These are phyloP conservation scores for Andrena bucephala DNA, from an alignment of 2,888 invertebrate genomes.

Conservation along the genomic window DNA sequence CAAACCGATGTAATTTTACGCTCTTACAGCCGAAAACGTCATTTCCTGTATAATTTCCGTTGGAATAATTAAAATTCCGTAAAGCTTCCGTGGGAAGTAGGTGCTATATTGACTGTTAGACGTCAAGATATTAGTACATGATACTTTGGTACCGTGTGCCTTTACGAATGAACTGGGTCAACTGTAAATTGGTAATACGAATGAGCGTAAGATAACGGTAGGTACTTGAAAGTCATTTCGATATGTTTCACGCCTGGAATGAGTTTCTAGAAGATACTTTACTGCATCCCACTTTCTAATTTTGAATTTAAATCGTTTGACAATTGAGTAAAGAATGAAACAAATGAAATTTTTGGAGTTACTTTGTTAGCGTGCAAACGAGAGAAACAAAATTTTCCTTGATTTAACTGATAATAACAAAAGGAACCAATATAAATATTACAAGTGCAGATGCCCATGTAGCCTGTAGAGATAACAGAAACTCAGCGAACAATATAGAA, in stretches of 20 bases:
- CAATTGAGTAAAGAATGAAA: no score
- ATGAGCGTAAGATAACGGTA: conserved; percentile 7
- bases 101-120: background rate
- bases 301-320: no score
- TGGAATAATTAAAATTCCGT: conserved; percentile 31
- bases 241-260: background rate
- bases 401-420: background rate
- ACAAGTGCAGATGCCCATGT: background rate
- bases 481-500: background rate
- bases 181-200: background rate
- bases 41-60: conserved; percentile 14
- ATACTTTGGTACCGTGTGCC: background rate
- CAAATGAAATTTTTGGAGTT: no score
- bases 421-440: background rate
- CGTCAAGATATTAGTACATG: conserved; percentile 23
- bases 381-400: no score
- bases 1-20: background rate
- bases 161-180: conserved; percentile 24
- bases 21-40: background rate
- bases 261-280: no score
- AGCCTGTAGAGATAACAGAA: background rate
- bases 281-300: no score
- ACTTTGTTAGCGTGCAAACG: no score
- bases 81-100: background rate
- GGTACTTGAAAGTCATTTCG: conserved; percentile 9